These are phyloP conservation scores for Cyanoramphus novaezelandiae DNA, from an alignment of 2,113 vertebrate species.

Conservation along the genomic window DNA sequence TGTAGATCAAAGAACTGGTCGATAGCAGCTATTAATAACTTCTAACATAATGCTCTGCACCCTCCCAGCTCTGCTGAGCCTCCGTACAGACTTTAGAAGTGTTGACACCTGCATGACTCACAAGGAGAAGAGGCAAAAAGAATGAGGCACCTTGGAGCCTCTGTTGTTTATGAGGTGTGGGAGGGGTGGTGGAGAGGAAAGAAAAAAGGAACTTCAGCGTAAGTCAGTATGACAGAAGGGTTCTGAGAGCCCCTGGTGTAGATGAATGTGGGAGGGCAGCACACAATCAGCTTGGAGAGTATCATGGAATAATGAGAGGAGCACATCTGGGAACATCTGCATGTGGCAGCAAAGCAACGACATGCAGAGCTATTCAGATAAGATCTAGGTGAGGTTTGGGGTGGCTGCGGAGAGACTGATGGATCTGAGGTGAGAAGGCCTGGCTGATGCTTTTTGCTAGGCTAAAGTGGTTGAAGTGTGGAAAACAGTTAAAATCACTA, in stretches of 20 bases:
- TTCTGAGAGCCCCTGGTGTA: neutral
- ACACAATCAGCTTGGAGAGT: neutral
- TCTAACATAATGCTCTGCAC: neutral
- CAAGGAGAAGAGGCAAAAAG: neutral
- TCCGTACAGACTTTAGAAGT: neutral
- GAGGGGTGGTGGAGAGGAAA: neutral
- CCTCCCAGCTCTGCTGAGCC: conserved; percentile 18
- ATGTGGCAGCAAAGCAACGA: neutral
- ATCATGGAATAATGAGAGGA: neutral
- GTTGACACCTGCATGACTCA: conserved; percentile 46
- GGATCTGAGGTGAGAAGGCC: neutral
- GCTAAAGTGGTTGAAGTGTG: neutral
- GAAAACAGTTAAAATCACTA: neutral
- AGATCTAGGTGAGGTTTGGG: neutral
- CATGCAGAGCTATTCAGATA: accelerated
- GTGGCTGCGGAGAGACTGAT: neutral
- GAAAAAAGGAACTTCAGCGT: accelerated
- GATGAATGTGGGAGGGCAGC: neutral
- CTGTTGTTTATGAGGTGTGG: neutral
- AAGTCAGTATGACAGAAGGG: neutral
- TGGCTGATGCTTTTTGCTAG: neutral
- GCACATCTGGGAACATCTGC: neutral
- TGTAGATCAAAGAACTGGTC: conserved; percentile 45
- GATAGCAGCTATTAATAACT: conserved; percentile 59
- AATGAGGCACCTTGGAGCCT: neutral